Conservation (phyloP, 2,888 invertebrate genomes). For the Tanypteryx hageni region DNA sequence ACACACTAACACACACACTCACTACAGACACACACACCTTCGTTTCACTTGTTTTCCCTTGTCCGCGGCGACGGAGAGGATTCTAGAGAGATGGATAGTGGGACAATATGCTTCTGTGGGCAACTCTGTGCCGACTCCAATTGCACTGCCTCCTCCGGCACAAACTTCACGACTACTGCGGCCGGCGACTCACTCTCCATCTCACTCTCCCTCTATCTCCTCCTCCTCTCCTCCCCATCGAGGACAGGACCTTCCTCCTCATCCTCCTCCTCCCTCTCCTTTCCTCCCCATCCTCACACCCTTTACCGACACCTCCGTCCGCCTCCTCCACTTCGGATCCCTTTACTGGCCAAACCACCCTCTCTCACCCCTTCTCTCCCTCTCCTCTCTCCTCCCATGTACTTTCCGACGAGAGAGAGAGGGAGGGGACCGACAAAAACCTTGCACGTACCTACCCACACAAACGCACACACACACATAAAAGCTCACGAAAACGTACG, state of each 20-base stretch:
- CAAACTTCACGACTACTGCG: slow-evolving; percentile 19
- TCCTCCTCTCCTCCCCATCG: background rate
- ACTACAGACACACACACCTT: background rate
- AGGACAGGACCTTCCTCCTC: slow-evolving; percentile 27
- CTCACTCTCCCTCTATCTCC: background rate
- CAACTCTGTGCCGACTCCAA: background rate
- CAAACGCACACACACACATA: background rate
- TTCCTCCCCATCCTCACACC: no score
- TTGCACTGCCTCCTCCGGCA: slow-evolving; percentile 14
- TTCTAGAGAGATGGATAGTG: no score
- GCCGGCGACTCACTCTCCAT: background rate
- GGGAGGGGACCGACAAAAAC: background rate
- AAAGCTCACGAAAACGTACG: slow-evolving; percentile 8
- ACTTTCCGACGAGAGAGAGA: no score
- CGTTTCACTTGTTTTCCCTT: background rate
- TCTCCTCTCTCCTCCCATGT: background rate
- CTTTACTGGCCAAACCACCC: slow-evolving; percentile 25
- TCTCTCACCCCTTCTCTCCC: background rate
- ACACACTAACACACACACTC: background rate
- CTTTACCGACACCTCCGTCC: background rate
- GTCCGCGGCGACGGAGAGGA: background rate
- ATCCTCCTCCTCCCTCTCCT: background rate
- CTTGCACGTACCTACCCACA: background rate
- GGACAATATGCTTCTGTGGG: no score
- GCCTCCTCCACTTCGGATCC: slow-evolving; percentile 23